Evolutionary conservation across 2,888 invertebrate genomes (phyloP).

Genomic region (Rhynchonema sp.): DNA sequence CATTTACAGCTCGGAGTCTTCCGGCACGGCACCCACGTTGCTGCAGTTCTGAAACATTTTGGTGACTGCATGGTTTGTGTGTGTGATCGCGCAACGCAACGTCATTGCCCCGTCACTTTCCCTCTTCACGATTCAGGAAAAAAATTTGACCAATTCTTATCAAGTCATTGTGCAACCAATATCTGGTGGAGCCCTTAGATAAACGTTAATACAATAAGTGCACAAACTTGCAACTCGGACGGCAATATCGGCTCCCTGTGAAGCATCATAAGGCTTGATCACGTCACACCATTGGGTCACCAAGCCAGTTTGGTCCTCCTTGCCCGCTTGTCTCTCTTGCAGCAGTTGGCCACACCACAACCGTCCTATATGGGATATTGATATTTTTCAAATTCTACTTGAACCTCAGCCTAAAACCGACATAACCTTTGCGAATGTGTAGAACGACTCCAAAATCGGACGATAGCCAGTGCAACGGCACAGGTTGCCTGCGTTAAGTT

Average conservation of each 20-base stretch:
- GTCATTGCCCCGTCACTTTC: too few relatives aligned
- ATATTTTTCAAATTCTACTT: not conserved
- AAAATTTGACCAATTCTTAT: too few relatives aligned
- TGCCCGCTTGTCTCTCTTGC: not conserved
- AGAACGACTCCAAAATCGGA: conserved; percentile 72
- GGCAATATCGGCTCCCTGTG: conserved; percentile 77
- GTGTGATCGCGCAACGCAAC: too few relatives aligned
- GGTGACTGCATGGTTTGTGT: too few relatives aligned
- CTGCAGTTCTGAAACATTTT: too few relatives aligned
- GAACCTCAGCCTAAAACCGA: not conserved
- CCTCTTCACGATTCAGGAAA: too few relatives aligned
- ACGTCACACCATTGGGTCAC: not conserved
- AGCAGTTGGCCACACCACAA: not conserved
- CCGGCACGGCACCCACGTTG: too few relatives aligned
- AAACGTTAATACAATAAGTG: too few relatives aligned
- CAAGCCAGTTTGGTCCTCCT: not conserved
- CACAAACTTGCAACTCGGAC: conserved; percentile 49
- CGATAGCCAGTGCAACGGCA: conserved; percentile 86
- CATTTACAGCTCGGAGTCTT: too few relatives aligned
- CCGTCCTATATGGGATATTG: conserved; percentile 8
- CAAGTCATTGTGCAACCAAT: too few relatives aligned
- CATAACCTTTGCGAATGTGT: conserved; percentile 16
- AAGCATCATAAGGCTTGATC: conserved; percentile 40
- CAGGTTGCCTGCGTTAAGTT: conserved; percentile 39
- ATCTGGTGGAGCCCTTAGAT: too few relatives aligned